Conservation (phyloP, 2,113 vertebrate species). For the Xenopus tropicalis region DNA sequence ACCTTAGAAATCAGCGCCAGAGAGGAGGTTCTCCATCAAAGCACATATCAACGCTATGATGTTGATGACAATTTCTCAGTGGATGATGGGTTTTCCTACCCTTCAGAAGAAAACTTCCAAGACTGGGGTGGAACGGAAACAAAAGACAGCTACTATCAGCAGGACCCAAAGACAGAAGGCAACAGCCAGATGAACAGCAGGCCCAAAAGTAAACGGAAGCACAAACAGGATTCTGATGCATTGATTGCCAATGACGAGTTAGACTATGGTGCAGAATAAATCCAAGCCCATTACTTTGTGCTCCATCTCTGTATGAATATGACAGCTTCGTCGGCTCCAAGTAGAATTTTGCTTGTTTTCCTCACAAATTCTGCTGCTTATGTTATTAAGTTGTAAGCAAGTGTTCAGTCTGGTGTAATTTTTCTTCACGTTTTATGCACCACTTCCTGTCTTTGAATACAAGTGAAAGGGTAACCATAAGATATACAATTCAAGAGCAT, state of each 20-base stretch:
- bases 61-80: slow-evolving; percentile 82
- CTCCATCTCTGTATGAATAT: slow-evolving; percentile 63
- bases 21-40: slow-evolving; percentile 85
- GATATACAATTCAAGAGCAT: not conserved
- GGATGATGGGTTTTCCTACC: slow-evolving; percentile 65
- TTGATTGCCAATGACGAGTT: slow-evolving; percentile 80
- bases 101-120: slow-evolving; percentile 66
- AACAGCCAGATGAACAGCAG: slow-evolving; percentile 72
- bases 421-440: slow-evolving; percentile 16
- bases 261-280: slow-evolving; percentile 75
- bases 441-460: not conserved
- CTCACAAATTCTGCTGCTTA: slow-evolving; percentile 24
- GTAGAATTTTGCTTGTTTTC: slow-evolving; percentile 48
- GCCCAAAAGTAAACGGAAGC: slow-evolving; percentile 76
- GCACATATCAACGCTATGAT: slow-evolving; percentile 90
- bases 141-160: slow-evolving; percentile 75
- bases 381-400: slow-evolving; percentile 31
- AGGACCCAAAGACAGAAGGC: slow-evolving; percentile 67
- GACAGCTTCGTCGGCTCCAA: slow-evolving; percentile 50
- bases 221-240: slow-evolving; percentile 72
- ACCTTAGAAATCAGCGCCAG: slow-evolving; percentile 83
- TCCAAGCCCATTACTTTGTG: slow-evolving; percentile 11
- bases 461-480: not conserved
- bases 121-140: slow-evolving; percentile 69
- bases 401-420: slow-evolving; percentile 20